Evolutionary conservation across 2,113 vertebrate genomes (phyloP).

Genomic region (Ceyx melanurus): DNA sequence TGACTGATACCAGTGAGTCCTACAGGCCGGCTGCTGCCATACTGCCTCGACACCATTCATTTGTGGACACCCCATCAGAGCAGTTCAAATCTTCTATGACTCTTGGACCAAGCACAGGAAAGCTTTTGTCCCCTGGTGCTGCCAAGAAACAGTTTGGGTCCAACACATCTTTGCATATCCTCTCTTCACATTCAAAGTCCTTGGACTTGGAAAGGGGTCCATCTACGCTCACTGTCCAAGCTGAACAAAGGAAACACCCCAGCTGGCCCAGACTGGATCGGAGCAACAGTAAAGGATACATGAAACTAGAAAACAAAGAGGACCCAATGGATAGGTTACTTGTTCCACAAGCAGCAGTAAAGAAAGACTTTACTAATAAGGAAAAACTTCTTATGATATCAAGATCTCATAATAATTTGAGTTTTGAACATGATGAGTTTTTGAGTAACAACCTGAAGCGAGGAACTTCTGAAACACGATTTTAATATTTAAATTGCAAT

Average conservation of each 20-base stretch:
- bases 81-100: conserved; percentile 79
- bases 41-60: conserved; percentile 84
- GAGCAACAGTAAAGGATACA: conserved; percentile 94
- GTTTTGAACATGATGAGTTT: conserved; percentile 95
- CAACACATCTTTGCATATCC: conserved; percentile 90
- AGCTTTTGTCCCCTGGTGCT: conserved; percentile 90
- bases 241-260: conserved; percentile 93
- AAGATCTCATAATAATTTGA: conserved; percentile 96
- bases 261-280: conserved; percentile 96
- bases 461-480: conserved; percentile 94
- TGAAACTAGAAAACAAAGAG: conserved; percentile 93
- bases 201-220: conserved; percentile 89
- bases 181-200: conserved; percentile 94
- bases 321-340: conserved; percentile 88
- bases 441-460: conserved; percentile 90
- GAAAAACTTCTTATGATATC: conserved; percentile 99
- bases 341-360: conserved; percentile 72
- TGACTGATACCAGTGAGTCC: conserved; percentile 78
- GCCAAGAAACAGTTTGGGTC: conserved; percentile 93
- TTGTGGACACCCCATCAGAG: conserved; percentile 76
- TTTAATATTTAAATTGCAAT: conserved; percentile 77
- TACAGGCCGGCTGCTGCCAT: conserved; percentile 73
- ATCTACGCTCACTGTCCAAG: conserved; percentile 86
- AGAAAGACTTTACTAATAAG: conserved; percentile 92
- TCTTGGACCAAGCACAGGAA: conserved; percentile 80